Evolutionary conservation across 2,113 vertebrate species (phyloP).

Genomic region (Nesogale talazaci): DNA sequence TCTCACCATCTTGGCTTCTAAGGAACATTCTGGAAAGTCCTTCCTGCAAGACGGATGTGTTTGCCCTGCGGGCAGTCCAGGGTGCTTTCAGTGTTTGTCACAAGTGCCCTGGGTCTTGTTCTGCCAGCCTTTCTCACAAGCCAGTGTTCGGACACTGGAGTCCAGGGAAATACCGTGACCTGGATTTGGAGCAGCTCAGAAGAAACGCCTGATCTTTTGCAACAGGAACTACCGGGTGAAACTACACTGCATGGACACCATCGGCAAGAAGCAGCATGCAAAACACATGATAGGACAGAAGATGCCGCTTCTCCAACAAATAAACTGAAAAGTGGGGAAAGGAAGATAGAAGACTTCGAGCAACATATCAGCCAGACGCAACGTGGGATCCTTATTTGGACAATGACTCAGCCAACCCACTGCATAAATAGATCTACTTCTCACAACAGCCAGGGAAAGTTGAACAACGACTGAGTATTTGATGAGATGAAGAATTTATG

Average conservation of each 20-base stretch:
- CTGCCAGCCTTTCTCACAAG: too few relatives aligned
- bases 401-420: background rate
- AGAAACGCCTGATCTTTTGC: background rate
- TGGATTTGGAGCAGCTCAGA: too few relatives aligned
- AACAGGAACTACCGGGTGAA: constrained; percentile 19
- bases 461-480: background rate
- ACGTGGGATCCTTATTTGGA: background rate
- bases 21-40: too few relatives aligned
- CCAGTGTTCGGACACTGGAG: too few relatives aligned
- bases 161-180: too few relatives aligned
- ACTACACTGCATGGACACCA: background rate
- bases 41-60: too few relatives aligned
- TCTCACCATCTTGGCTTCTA: too few relatives aligned
- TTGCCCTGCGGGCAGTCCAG: too few relatives aligned
- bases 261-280: constrained; percentile 8
- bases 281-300: background rate
- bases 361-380: background rate
- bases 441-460: background rate
- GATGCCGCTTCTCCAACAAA: constrained; percentile 5
- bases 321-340: background rate
- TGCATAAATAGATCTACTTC: background rate
- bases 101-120: too few relatives aligned
- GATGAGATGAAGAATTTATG: background rate
- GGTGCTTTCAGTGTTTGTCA: too few relatives aligned
- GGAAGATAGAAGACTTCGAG: background rate